These are phyloP conservation scores for Hypanus sabinus DNA, from an alignment of 2,113 vertebrate species.

Conservation along the genomic window DNA sequence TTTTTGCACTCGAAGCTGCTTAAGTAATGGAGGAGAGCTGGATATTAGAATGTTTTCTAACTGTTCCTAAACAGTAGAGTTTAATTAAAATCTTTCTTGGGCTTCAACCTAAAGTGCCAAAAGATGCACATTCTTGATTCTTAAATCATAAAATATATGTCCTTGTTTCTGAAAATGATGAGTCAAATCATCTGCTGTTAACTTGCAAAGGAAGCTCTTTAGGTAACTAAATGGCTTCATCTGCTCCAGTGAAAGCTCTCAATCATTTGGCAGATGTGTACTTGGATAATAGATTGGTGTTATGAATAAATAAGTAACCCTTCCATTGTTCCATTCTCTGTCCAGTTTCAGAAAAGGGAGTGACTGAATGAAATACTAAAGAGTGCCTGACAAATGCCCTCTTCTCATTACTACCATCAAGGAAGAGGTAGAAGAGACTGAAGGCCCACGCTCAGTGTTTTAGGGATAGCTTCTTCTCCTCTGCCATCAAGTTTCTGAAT, in stretches of 20 bases:
- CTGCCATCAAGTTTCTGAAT: too few relatives aligned
- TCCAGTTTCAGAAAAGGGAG: neutral
- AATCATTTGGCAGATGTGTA: neutral
- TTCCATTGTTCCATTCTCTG: neutral
- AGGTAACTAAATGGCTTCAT: neutral
- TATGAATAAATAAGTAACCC: constrained; percentile 13
- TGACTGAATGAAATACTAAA: neutral
- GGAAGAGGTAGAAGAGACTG: too few relatives aligned
- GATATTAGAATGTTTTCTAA: neutral
- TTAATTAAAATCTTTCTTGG: neutral
- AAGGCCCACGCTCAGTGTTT: too few relatives aligned
- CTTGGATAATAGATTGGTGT: neutral
- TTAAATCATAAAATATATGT: neutral
- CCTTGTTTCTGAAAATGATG: constrained; percentile 7
- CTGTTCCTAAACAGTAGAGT: neutral
- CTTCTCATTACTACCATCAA: too few relatives aligned
- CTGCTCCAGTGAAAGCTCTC: too few relatives aligned
- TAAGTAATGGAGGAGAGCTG: neutral
- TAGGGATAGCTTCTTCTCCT: too few relatives aligned
- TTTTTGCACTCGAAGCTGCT: neutral
- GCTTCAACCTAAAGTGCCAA: neutral
- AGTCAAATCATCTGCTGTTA: constrained; percentile 11
- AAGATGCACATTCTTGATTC: neutral
- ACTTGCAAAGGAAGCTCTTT: neutral
- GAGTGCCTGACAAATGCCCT: neutral